phyloP scores from a whole-genome alignment of 2,113 vertebrate genomes.

The Tinamus guttatus region DNA sequence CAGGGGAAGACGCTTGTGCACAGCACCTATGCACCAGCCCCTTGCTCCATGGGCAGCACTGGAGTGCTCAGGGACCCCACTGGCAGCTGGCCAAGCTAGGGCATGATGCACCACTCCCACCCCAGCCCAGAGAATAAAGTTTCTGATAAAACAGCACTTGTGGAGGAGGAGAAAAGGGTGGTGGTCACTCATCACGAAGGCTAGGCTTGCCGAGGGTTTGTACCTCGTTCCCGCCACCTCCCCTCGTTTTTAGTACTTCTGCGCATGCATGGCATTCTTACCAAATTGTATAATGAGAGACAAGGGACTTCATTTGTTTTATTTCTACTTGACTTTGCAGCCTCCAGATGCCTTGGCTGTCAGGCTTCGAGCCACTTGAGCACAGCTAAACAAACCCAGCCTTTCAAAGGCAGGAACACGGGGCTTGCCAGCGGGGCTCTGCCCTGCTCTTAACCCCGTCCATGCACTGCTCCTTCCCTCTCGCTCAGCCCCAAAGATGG shows the following conservation, averaged over 20 bases:
- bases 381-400: conserved; percentile 39
- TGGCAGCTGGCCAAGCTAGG: neutral
- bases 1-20: neutral
- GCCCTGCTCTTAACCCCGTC: neutral
- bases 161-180: too few species aligned
- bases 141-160: neutral
- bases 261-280: neutral
- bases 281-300: neutral
- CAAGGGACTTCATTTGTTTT: neutral
- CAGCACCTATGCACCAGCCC: neutral
- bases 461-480: neutral
- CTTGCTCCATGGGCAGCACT: neutral
- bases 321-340: conserved; percentile 4
- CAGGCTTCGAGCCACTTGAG: neutral
- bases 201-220: neutral
- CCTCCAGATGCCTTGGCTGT: neutral
- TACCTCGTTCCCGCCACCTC: neutral
- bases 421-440: neutral
- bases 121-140: neutral
- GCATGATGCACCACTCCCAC: neutral
- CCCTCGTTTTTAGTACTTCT: fast-evolving
- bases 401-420: neutral
- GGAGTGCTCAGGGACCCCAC: neutral
- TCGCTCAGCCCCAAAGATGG: neutral
- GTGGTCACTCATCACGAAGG: fast-evolving